phyloP scores from a whole-genome alignment of 2,797 vertebrate genomes.

The Eurystomus glaucurus region DNA sequence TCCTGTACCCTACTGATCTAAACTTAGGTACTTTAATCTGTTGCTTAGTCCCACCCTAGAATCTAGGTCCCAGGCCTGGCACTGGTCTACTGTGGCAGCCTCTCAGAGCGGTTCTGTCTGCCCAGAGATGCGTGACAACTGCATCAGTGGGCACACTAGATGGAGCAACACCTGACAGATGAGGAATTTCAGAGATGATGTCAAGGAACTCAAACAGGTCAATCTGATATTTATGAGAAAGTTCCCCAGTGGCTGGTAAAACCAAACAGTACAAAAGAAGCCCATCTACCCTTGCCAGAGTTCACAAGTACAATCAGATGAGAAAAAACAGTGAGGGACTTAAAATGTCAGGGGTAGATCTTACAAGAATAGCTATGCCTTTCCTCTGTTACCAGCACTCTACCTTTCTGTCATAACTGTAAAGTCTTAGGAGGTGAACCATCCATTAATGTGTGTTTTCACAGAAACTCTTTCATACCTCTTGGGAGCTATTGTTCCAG shows the following conservation, averaged over 20 bases:
- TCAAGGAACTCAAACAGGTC: background rate
- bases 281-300: background rate
- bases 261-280: background rate
- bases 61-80: background rate
- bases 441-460: background rate
- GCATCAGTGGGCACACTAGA: background rate
- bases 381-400: background rate
- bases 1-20: background rate
- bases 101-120: background rate
- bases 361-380: accelerated
- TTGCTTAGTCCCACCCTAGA: background rate
- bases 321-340: background rate
- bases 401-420: background rate
- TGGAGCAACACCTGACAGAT: background rate
- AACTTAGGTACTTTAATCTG: background rate
- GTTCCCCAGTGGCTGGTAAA: background rate
- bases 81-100: accelerated
- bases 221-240: background rate
- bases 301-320: background rate
- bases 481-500: background rate
- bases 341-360: accelerated
- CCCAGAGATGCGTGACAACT: accelerated
- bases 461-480: background rate
- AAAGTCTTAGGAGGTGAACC: background rate
- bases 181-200: background rate